Conservation (phyloP, 2,888 invertebrate species). For the Machimus rusticus region DNA sequence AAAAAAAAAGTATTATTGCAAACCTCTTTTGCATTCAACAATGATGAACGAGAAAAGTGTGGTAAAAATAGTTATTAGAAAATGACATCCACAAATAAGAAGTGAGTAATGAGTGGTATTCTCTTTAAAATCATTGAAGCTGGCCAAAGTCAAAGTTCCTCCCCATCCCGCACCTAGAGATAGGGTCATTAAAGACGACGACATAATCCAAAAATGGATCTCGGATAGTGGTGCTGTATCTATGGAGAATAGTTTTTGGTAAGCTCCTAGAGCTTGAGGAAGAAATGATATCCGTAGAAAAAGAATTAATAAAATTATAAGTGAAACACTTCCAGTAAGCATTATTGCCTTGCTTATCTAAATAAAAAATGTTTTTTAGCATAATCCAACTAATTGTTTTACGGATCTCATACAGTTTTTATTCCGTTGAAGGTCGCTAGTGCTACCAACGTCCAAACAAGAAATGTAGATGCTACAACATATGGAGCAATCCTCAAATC, state of each 20-base stretch:
- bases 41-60: neutral
- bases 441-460: neutral
- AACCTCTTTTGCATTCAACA: neutral
- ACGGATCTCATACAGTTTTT: neutral
- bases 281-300: neutral
- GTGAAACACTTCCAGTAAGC: neutral
- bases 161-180: conserved; percentile 89
- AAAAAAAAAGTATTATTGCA: neutral
- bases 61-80: neutral
- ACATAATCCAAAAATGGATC: neutral
- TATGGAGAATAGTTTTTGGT: neutral
- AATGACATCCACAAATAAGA: neutral
- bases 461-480: neutral
- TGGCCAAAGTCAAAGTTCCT: conserved; percentile 80
- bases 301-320: neutral
- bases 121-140: conserved; percentile 79
- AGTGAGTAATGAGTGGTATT: conserved; percentile 66
- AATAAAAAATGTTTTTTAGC: conserved; percentile 5
- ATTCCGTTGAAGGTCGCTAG: neutral
- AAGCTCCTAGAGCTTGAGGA: neutral
- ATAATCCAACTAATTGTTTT: neutral
- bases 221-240: neutral
- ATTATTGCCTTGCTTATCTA: conserved; percentile 34
- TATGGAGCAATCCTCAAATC: neutral
- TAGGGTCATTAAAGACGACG: conserved; percentile 65